phyloP scores from a whole-genome alignment of 2,888 invertebrate genomes.

The Callinectes sapidus region DNA sequence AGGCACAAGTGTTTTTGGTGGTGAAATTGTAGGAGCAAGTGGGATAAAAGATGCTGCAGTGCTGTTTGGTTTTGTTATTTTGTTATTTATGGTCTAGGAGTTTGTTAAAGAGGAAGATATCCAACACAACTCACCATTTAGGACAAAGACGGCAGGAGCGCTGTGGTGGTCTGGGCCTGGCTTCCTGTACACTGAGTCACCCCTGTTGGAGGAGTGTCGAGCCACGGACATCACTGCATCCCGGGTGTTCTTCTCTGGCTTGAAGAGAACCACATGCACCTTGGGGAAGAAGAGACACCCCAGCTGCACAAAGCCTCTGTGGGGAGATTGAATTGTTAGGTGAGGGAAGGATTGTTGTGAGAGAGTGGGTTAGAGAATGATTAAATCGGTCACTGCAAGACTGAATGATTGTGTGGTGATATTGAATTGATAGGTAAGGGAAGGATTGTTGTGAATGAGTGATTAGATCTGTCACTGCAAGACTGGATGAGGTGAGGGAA shows the following conservation, averaged over 20 bases:
- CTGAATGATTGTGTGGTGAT: too few species aligned
- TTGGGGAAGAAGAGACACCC: slow-evolving; percentile 79
- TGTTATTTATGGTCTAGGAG: background rate
- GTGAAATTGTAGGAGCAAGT: background rate
- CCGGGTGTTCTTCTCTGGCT: slow-evolving; percentile 80
- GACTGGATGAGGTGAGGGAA: too few species aligned
- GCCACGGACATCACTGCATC: slow-evolving; percentile 78
- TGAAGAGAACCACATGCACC: slow-evolving; percentile 79
- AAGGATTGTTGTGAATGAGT: too few species aligned
- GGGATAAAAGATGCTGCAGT: background rate
- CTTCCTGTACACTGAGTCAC: background rate
- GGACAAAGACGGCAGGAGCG: background rate
- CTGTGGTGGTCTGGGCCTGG: background rate
- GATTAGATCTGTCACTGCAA: too few species aligned
- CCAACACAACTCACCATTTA: background rate
- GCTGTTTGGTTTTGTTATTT: background rate
- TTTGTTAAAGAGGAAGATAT: background rate
- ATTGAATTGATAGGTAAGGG: background rate
- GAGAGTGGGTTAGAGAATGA: too few species aligned
- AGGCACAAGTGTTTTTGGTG: background rate
- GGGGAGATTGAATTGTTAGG: background rate
- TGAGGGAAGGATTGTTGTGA: background rate
- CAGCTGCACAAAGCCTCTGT: slow-evolving; percentile 78
- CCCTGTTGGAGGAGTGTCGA: slow-evolving; percentile 56
- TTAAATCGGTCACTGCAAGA: too few species aligned